Base-by-base conservation (phyloP, 1,140 invertebrate genomes). In the Olivierus martensii region DNA sequence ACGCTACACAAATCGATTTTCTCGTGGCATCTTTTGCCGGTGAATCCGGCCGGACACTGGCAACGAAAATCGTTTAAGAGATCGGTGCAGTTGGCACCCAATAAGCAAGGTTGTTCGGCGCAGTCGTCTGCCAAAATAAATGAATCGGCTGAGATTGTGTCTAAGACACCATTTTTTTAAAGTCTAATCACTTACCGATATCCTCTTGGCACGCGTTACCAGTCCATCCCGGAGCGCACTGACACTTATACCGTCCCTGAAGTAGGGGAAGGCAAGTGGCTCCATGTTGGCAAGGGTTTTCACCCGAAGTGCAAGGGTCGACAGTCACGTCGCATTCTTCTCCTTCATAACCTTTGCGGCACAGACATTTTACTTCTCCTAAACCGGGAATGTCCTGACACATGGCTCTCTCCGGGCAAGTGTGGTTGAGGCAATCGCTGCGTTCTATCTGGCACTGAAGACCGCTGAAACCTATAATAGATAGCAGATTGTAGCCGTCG, bases 11-110 rank as follows among this genome's bases (percentile, higher is more conserved):
- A 73, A 63, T 98, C 83, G 22, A 95, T 84, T 67, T 96, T 96
- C 47, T 88, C 79, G 62, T 99, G 88, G 66, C 96, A 99, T 46
- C 92, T 79, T 73, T 96, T 97, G 12, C 95, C 95, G 15, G 83
- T 85, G 63, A 96, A 99, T 47, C 95, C 94, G 14, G 82, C 75
- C 7, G 89, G 89, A 71, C 96, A 99, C 12, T 80, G 72, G 65
- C 94, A 99, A 49, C 75, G 82, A 68, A 93, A 96, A 65, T 94
- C 89, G 48, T 86, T 84, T 2, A 94, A 77, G 51, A 96, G 73
- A 69, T 94, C 90, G 0, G 90, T 93, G 70, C 93, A 97, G 58
- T 90, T 87, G 2, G 92, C 83, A 10, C 83, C 85, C 22, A 98
- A 71, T 3, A 93, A 70, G 69, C 95, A 99, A 9, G 93, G 92